A percentile compares a stretch with the other conserved stretches of the same genome.
phyloP scores from a whole-genome alignment of 2,113 vertebrate species.

The Heterotilapia buettikoferi region DNA sequence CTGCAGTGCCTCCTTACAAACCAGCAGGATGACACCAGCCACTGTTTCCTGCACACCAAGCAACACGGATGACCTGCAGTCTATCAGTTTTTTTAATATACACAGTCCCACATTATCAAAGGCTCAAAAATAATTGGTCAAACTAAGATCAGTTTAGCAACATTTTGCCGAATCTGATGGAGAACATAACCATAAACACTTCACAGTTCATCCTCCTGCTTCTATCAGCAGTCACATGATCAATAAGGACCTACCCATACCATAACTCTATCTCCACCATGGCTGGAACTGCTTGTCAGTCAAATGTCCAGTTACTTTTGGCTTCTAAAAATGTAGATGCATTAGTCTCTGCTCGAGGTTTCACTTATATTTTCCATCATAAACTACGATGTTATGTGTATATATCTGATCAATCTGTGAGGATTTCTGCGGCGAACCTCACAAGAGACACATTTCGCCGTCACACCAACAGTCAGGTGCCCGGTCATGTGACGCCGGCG shows the following conservation, averaged over 20 bases:
- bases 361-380: background rate
- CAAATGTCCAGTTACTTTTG: background rate
- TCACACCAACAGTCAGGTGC: background rate
- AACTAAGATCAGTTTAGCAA: background rate
- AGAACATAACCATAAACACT: background rate
- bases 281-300: background rate
- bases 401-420: background rate
- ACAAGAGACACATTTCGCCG: background rate
- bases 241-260: too few relatives aligned
- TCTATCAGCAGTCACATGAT: background rate
- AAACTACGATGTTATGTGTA: background rate
- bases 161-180: background rate
- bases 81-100: background rate
- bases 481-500: background rate
- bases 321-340: background rate
- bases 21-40: constrained; percentile 84
- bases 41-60: constrained; percentile 78
- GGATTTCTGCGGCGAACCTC: accelerated
- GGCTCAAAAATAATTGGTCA: background rate
- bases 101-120: background rate
- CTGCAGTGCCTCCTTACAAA: constrained; percentile 83
- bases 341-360: background rate
- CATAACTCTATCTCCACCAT: background rate
- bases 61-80: background rate
- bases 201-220: background rate